A percentile compares a stretch with the other conserved stretches of the same genome.
Conservation (phyloP, 2,113 vertebrate genomes). For the Fulica atra region DNA sequence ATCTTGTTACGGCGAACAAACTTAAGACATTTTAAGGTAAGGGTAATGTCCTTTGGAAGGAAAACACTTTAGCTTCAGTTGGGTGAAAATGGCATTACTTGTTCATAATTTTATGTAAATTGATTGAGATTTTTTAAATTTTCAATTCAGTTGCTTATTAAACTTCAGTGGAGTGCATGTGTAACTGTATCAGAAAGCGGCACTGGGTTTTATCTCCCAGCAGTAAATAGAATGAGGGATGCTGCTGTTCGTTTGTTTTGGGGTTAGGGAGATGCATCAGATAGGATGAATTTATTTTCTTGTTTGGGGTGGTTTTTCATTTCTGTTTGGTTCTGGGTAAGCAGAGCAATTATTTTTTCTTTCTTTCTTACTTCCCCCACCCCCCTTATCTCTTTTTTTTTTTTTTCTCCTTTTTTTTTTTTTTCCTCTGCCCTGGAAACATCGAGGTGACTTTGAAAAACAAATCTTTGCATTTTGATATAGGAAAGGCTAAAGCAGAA, state of each 20-base stretch:
- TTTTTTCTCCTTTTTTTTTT: background rate
- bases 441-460: constrained; percentile 18
- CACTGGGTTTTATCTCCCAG: constrained; percentile 11
- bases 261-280: constrained; percentile 7
- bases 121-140: background rate
- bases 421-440: background rate
- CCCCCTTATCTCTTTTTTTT: background rate
- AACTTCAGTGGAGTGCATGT: background rate
- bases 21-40: background rate
- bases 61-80: background rate
- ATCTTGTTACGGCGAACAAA: background rate
- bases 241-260: constrained; percentile 39
- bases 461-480: background rate
- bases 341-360: background rate
- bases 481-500: background rate
- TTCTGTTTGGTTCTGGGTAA: constrained; percentile 58
- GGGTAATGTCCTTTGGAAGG: background rate
- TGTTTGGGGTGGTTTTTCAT: constrained; percentile 57
- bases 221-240: constrained; percentile 8
- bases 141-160: constrained; percentile 16
- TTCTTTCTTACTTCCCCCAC: background rate
- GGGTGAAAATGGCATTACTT: background rate
- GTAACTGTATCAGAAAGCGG: background rate
- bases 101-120: background rate
- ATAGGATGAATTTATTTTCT: constrained; percentile 42